Evolutionary conservation across 1,140 invertebrate species (phyloP).

Genomic region (Polyergus mexicanus): DNA sequence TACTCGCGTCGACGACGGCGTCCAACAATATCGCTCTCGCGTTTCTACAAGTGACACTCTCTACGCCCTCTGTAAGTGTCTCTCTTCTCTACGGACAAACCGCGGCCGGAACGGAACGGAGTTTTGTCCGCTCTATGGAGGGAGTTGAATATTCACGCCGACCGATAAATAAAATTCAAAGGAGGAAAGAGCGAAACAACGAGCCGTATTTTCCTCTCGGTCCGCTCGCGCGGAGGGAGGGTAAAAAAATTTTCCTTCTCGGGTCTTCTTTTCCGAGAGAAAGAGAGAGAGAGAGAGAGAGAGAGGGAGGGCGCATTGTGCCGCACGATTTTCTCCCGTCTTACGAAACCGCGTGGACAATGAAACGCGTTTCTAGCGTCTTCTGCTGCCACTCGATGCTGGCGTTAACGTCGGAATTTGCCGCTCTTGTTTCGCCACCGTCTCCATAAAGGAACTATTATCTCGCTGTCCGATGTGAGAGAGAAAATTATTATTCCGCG

Average conservation of each 20-base stretch:
- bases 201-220: conserved; percentile 62
- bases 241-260: background rate
- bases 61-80: conserved; percentile 14
- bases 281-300: background rate
- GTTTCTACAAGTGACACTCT: conserved; percentile 25
- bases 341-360: conserved; percentile 68
- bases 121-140: conserved; percentile 64
- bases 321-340: conserved; percentile 71
- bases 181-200: conserved; percentile 70
- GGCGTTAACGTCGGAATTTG: conserved; percentile 59
- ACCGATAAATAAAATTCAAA: conserved; percentile 76
- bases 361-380: conserved; percentile 65
- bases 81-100: background rate
- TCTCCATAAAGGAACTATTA: background rate
- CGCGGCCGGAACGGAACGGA: conserved; percentile 54
- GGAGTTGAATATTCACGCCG: conserved; percentile 76
- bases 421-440: conserved; percentile 20
- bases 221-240: background rate
- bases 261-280: background rate
- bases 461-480: conserved; percentile 42
- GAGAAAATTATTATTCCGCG: conserved; percentile 25
- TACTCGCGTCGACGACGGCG: conserved; percentile 69
- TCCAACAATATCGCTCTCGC: conserved; percentile 71
- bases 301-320: conserved; percentile 63
- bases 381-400: conserved; percentile 62